A percentile compares a stretch with the other conserved stretches of the same genome.
phyloP scores from a whole-genome alignment of 2,888 invertebrate species.

The Parnassius smintheus region DNA sequence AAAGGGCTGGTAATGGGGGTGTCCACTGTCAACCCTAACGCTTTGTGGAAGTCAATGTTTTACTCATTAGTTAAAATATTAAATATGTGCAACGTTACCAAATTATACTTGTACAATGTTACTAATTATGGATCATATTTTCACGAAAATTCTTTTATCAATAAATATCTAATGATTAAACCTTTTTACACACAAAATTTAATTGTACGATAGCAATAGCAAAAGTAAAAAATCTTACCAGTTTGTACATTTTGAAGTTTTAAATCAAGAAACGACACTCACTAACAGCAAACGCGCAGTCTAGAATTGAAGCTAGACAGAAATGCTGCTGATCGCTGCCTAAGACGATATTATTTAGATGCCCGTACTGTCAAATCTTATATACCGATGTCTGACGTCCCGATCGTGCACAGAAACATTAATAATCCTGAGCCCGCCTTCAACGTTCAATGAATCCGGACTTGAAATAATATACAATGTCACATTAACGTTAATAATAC shows the following conservation, averaged over 20 bases:
- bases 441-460: slow-evolving; percentile 52
- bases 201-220: too few species aligned
- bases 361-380: slow-evolving; percentile 43
- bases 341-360: slow-evolving; percentile 37
- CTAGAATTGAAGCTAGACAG: slow-evolving; percentile 62
- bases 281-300: slow-evolving; percentile 47
- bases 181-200: too few species aligned
- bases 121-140: too few species aligned
- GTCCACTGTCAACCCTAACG: too few species aligned
- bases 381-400: slow-evolving; percentile 54
- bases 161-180: too few species aligned
- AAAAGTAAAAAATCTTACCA: slow-evolving; percentile 50
- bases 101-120: too few species aligned
- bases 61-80: too few species aligned
- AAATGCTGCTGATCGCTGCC: slow-evolving; percentile 50
- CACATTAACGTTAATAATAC: slow-evolving; percentile 69
- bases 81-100: too few species aligned
- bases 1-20: too few species aligned
- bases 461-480: slow-evolving; percentile 61
- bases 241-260: slow-evolving; percentile 56
- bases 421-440: slow-evolving; percentile 54
- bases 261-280: slow-evolving; percentile 17
- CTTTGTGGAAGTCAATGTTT: too few species aligned
- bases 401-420: slow-evolving; percentile 70
- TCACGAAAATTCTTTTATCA: too few species aligned